Percentiles rank a stretch among this genome's conserved stretches.
Conservation (phyloP, 2,888 invertebrate genomes). For the Hoplodrina blanda region DNA sequence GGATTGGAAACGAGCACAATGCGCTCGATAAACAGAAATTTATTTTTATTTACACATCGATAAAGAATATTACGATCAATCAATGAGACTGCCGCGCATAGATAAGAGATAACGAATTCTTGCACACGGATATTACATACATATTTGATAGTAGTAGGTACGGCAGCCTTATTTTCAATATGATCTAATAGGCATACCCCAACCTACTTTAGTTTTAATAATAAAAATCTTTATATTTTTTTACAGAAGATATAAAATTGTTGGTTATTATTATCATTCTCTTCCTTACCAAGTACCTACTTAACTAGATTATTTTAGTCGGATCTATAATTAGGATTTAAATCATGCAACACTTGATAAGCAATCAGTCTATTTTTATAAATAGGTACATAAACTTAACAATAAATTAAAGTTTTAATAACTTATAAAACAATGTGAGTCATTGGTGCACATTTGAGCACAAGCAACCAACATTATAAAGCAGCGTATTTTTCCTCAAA, state of each 20-base stretch:
- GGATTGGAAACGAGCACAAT: slow-evolving; percentile 83
- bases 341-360: slow-evolving; percentile 30
- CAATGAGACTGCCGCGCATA: slow-evolving; percentile 49
- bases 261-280: slow-evolving; percentile 12
- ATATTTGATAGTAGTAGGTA: slow-evolving; percentile 12
- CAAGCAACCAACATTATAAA: slow-evolving; percentile 43
- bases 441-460: slow-evolving; percentile 29
- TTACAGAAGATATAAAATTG: slow-evolving; percentile 16
- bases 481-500: slow-evolving; percentile 76
- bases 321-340: slow-evolving; percentile 22
- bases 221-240: slow-evolving; percentile 31
- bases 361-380: slow-evolving; percentile 19
- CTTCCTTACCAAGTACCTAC: background rate
- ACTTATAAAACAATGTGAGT: slow-evolving; percentile 36
- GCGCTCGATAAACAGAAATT: slow-evolving; percentile 80
- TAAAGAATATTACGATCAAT: slow-evolving; percentile 67
- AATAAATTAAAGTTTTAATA: slow-evolving; percentile 11
- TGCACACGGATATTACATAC: slow-evolving; percentile 24
- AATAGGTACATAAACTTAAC: background rate
- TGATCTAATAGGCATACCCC: background rate
- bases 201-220: background rate
- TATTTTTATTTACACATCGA: slow-evolving; percentile 75
- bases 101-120: slow-evolving; percentile 47
- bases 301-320: slow-evolving; percentile 6
- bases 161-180: slow-evolving; percentile 6